Evolutionary conservation across 2,888 invertebrate species (phyloP), one percentile per base, ranked within the genome.

Genomic region (Agrochola lota): DNA sequence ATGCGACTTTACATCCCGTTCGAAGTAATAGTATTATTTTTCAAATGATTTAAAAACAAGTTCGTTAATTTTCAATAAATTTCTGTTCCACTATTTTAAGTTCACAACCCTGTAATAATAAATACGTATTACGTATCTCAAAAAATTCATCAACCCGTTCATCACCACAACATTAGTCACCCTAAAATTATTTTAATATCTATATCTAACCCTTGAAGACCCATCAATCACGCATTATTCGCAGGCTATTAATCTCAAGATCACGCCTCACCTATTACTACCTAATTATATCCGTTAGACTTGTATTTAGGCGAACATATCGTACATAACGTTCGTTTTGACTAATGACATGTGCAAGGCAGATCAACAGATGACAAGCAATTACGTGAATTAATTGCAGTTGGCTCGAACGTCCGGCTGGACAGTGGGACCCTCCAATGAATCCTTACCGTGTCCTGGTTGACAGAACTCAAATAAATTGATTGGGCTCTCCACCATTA

Each of bases 331-430:
- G 83, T 77, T 87, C 90, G 92, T 95, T 94, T 94, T 95, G 95
- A 95, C 93, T 94, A 95, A 95, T 95, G 94, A 93, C 93, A 90
- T 90, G 89, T 91, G 90, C 92, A 91, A 91, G 91, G 90, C 90
- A 91, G 91, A 95, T 95, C 95, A 95, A 94, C 94, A 95, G 94
- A 94, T 95, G 95, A 95, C 94, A 94, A 92, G 93, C 94, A 94
- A 95, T 95, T 95, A 95, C 94, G 94, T 91, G 86, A 93, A 95
- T 95, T 95, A 95, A 95, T 95, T 91, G 93, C 91, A 84, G 86
- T 86, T 87, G 89, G 83, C 69, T 76, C 77, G 85, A 67, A 78
- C 84, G 74, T 64, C 77, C 84, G 88, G 86, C 83, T 77, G 85
- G 79, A 74, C 78, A 80, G 72, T 80, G 77, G 69, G 72, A 77